These are phyloP conservation scores for Chloroceryle inda DNA, from an alignment of 2,797 vertebrate species.

Conservation along the genomic window DNA sequence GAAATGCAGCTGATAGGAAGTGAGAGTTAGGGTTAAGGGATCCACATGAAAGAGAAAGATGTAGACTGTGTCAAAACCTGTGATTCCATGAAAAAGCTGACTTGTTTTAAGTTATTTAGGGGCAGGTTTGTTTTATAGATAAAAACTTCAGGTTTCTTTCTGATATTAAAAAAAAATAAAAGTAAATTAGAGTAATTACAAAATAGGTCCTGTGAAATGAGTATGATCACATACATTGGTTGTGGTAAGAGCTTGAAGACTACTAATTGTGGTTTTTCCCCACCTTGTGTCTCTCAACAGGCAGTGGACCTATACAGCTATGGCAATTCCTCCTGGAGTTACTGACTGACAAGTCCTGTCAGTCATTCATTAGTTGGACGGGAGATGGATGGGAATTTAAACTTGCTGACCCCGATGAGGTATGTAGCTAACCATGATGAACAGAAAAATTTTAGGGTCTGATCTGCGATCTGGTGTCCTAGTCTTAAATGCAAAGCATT, in stretches of 20 bases:
- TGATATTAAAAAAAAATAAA: neutral
- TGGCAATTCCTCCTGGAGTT: conserved; percentile 92
- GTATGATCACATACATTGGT: neutral
- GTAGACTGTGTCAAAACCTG: neutral
- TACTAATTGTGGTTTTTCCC: neutral
- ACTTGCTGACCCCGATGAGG: conserved; percentile 90
- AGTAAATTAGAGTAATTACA: neutral
- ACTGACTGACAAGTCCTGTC: conserved; percentile 89
- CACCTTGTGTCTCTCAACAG: conserved; percentile 63
- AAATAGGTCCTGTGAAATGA: neutral
- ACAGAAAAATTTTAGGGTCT: neutral
- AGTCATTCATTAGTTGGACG: conserved; percentile 91
- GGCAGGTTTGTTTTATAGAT: neutral
- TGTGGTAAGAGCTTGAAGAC: neutral
- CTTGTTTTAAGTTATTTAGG: neutral
- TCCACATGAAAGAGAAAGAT: neutral
- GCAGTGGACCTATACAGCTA: conserved; percentile 91
- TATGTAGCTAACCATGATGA: conserved; percentile 45
- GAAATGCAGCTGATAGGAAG: neutral
- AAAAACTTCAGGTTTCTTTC: neutral
- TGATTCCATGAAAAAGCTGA: neutral
- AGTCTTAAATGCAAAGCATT: neutral
- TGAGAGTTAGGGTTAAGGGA: neutral
- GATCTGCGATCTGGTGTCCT: neutral
- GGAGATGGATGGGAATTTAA: conserved; percentile 93